Conservation (phyloP, 2,113 vertebrate species). For the Cyprinodon variegatus region DNA sequence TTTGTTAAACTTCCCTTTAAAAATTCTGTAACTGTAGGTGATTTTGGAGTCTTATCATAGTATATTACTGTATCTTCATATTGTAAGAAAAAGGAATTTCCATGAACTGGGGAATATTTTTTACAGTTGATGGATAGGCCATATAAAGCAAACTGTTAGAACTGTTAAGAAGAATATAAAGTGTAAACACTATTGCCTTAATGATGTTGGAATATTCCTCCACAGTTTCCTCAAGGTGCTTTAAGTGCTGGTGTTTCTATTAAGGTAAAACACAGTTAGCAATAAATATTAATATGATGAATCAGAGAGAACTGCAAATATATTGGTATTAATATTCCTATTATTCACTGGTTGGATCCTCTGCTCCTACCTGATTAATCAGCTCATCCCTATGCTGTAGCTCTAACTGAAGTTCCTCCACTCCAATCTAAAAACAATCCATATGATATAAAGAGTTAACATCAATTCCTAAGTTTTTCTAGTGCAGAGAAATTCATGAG, state of each 20-base stretch:
- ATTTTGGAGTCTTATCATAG: too few relatives aligned
- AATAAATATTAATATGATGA: not conserved
- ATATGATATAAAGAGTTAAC: not conserved
- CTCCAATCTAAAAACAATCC: slow-evolving; percentile 33
- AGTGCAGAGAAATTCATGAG: too few relatives aligned
- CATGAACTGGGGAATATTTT: not conserved
- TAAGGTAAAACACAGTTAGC: not conserved
- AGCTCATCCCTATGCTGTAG: slow-evolving; percentile 53
- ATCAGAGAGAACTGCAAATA: not conserved
- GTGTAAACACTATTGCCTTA: slow-evolving; percentile 38
- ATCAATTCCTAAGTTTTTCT: not conserved
- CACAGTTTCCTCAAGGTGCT: slow-evolving; percentile 29
- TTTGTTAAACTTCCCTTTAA: too few relatives aligned
- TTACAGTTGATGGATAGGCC: not conserved
- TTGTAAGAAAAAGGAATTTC: too few relatives aligned
- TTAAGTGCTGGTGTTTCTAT: slow-evolving; percentile 47
- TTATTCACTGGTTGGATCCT: not conserved
- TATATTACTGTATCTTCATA: too few relatives aligned
- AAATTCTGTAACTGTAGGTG: too few relatives aligned
- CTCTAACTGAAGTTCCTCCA: slow-evolving; percentile 49
- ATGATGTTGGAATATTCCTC: slow-evolving; percentile 57
- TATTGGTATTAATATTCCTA: not conserved
- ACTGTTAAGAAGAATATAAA: not conserved
- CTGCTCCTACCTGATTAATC: slow-evolving; percentile 56
- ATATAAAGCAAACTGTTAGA: not conserved